Conservation (phyloP, 2,797 vertebrate genomes). For the Etheostoma perlongum region DNA sequence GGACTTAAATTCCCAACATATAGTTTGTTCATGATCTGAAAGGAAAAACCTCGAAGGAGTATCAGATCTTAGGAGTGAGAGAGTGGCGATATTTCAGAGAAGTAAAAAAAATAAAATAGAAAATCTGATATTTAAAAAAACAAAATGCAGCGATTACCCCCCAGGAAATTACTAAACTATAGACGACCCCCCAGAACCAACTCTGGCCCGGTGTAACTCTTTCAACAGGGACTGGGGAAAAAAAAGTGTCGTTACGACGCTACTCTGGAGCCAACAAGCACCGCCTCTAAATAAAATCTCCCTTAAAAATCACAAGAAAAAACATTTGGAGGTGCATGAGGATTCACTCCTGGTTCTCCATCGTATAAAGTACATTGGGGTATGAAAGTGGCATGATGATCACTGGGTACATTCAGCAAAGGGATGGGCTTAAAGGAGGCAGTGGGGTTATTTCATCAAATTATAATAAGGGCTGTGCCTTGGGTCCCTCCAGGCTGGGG, state of each 20-base stretch:
- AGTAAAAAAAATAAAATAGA: constrained; percentile 63
- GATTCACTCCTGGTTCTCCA: constrained; percentile 56
- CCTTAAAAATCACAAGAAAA: constrained; percentile 82
- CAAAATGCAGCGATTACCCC: constrained; percentile 79
- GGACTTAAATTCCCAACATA: constrained; percentile 97
- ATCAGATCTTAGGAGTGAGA: constrained; percentile 68
- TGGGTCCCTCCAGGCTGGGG: constrained; percentile 55
- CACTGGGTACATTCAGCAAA: constrained; percentile 68
- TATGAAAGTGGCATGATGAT: constrained; percentile 76
- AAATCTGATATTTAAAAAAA: constrained; percentile 61
- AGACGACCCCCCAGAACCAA: constrained; percentile 87
- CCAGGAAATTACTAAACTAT: constrained; percentile 79
- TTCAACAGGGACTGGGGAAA: constrained; percentile 82
- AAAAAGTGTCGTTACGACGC: constrained; percentile 87
- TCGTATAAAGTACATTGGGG: constrained; percentile 60
- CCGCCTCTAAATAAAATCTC: constrained; percentile 89
- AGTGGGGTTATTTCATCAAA: constrained; percentile 76
- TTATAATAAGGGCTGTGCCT: constrained; percentile 73
- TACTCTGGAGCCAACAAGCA: constrained; percentile 86
- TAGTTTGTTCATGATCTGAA: constrained; percentile 95
- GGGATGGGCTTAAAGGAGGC: constrained; percentile 76
- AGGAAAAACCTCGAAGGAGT: constrained; percentile 76
- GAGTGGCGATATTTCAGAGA: constrained; percentile 68
- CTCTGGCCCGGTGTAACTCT: constrained; percentile 88
- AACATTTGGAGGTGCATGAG: constrained; percentile 81